Evolutionary conservation across 2,888 invertebrate species (phyloP).

Genomic region (Masnerella sp.): DNA sequence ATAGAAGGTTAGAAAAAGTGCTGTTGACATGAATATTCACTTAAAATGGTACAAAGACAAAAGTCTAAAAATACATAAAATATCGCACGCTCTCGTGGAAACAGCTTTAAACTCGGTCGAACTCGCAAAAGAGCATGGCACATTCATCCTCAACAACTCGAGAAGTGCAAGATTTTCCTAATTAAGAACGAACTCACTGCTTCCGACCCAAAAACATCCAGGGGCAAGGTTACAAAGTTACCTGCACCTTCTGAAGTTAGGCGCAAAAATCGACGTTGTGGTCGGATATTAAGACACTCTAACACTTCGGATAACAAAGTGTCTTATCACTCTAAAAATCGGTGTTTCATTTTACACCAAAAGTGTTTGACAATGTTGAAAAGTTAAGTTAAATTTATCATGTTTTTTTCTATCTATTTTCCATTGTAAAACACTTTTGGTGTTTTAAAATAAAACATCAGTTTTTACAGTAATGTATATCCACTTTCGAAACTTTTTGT

Average conservation of each 20-base stretch:
- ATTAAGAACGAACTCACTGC: conserved; percentile 56
- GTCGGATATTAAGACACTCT: too few species aligned
- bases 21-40: conserved; percentile 55
- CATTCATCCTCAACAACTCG: conserved; percentile 54
- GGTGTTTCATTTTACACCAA: too few species aligned
- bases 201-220: conserved; percentile 57
- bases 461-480: too few species aligned
- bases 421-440: too few species aligned
- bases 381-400: too few species aligned
- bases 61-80: conserved; percentile 58
- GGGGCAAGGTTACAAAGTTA: conserved; percentile 42
- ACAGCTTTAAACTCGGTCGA: conserved; percentile 56
- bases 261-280: too few species aligned
- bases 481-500: too few species aligned
- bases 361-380: too few species aligned
- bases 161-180: conserved; percentile 56
- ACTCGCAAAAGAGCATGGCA: conserved; percentile 57
- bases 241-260: conserved; percentile 10
- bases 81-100: conserved; percentile 41
- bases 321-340: too few species aligned
- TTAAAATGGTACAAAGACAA: conserved; percentile 54
- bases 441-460: too few species aligned
- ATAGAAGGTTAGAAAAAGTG: conserved; percentile 39
- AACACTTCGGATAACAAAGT: too few species aligned
- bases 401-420: too few species aligned